Base-by-base conservation (phyloP, 2,113 vertebrate genomes). In the Aplodontia rufa region DNA sequence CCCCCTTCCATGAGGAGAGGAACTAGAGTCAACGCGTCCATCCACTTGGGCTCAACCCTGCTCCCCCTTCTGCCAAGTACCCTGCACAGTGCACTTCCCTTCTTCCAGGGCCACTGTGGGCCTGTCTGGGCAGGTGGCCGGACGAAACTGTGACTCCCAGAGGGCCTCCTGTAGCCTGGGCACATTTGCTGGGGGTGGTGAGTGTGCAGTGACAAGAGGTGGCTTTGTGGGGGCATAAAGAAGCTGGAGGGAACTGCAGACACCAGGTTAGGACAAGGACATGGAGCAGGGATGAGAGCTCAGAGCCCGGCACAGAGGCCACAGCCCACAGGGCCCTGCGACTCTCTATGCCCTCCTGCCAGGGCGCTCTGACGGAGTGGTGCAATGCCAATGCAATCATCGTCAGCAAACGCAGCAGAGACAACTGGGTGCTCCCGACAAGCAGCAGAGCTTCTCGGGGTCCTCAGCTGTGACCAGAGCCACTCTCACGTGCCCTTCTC, bases 1-100 rank as follows among this genome's bases (percentile, higher is more conserved):
- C 45, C 17, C 26, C 17, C 60, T 47, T 58, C 60, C 51, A n/a
- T 0, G 13, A 58, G 26, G 9, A 8, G 14, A 49, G 86, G 32
- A 26, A 35, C 16, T 53, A 68, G 10, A 60, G 22, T 20, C 32
- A 4, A 1, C 0, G 1, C 22, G 28, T 35, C 68, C 62, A 64
- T 30, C 55, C 2, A n/a, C 10, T 37, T n/a, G 42, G 17, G 66
- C 51, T 58, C 26, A 53, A 79, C 47, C 17, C 6, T 74, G 30
- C 6, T 32, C 22, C 19, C 2, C 12, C 35, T 76, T 16, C 72
- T 9, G 12, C 37, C 30, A 0, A 26, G 8, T 0, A 78, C 17
- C 45, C 60, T n/a, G 20, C 8, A 81, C 5, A 11, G n/a, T n/a
- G 91, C 60, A 60, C 49, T 45, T 30, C 19, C 4, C 1, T 13